Evolutionary conservation across 2,113 vertebrate species (phyloP).

Genomic region (Lamprotornis superbus): DNA sequence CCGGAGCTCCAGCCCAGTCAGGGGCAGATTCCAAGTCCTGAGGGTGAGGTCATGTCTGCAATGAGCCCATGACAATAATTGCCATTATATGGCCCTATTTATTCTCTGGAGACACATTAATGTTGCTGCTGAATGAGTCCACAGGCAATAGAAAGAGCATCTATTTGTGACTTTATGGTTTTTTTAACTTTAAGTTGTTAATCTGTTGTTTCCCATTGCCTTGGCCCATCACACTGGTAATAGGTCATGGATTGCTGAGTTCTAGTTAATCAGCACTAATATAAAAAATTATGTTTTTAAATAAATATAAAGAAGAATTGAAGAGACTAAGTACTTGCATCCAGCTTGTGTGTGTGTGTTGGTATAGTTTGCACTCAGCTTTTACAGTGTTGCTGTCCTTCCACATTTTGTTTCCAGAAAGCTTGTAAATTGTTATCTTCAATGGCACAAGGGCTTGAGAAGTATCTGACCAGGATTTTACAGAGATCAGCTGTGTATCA

Average conservation of each 20-base stretch:
- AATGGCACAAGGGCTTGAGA: not conserved
- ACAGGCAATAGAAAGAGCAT: not conserved
- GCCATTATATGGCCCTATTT: constrained; percentile 30
- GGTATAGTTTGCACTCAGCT: not conserved
- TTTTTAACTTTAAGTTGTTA: not conserved
- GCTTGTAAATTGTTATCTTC: not conserved
- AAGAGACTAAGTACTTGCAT: not conserved
- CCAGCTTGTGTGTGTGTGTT: not conserved
- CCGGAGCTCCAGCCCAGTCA: not conserved
- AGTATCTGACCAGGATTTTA: not conserved
- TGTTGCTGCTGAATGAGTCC: not conserved
- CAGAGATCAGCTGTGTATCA: not conserved
- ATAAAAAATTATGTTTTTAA: not conserved
- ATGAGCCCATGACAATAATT: constrained; percentile 28
- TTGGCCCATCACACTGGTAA: not conserved
- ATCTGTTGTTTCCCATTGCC: not conserved
- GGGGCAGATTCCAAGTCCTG: constrained; percentile 23
- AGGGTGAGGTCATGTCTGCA: constrained; percentile 64
- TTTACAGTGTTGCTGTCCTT: not conserved
- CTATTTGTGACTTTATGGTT: not conserved
- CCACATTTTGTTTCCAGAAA: not conserved
- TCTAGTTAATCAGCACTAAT: not conserved
- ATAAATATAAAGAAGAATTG: not conserved
- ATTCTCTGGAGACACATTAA: not conserved
- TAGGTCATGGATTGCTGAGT: not conserved